A percentile compares a stretch with the other conserved stretches of the same genome.
Evolutionary conservation across 1,140 invertebrate species (phyloP).

Genomic region (Andricus grossulariae): DNA sequence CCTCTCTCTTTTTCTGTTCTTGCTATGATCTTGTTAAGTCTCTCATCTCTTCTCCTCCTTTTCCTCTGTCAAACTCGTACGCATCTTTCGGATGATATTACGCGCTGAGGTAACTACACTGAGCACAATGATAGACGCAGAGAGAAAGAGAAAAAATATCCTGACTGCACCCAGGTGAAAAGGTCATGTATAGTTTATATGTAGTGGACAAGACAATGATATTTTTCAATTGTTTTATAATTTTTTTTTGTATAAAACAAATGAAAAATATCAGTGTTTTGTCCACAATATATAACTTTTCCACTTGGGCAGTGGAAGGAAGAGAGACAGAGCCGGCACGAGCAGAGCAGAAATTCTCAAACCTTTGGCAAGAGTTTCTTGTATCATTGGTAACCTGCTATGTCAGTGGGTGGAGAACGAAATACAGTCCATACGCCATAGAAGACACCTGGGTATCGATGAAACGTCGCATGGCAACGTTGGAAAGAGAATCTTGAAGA

Average conservation of each 20-base stretch:
- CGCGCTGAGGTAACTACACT: conserved; percentile 56
- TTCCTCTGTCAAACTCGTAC: conserved; percentile 52
- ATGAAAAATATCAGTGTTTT: no score
- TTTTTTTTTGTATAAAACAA: no score
- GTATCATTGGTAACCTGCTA: conserved; percentile 63
- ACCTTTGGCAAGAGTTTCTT: conserved; percentile 67
- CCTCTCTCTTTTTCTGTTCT: conserved; percentile 10
- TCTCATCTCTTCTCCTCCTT: conserved; percentile 31
- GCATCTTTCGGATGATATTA: conserved; percentile 65
- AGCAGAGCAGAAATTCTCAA: conserved; percentile 61
- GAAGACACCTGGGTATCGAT: conserved; percentile 66
- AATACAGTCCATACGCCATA: conserved; percentile 62
- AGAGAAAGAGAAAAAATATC: conserved; percentile 35
- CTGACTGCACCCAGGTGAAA: no score
- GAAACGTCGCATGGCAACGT: conserved; percentile 63
- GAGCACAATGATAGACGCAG: no score
- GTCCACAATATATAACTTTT: no score
- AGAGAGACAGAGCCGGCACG: conserved; percentile 36
- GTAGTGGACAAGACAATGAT: no score
- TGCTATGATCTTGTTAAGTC: conserved; percentile 40
- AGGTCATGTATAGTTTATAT: no score
- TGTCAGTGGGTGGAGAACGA: conserved; percentile 65
- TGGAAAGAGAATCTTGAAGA: conserved; percentile 46
- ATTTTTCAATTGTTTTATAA: no score
- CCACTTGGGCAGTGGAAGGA: background rate